Conservation (phyloP, 2,797 vertebrate genomes). For the Apogon talboti region DNA sequence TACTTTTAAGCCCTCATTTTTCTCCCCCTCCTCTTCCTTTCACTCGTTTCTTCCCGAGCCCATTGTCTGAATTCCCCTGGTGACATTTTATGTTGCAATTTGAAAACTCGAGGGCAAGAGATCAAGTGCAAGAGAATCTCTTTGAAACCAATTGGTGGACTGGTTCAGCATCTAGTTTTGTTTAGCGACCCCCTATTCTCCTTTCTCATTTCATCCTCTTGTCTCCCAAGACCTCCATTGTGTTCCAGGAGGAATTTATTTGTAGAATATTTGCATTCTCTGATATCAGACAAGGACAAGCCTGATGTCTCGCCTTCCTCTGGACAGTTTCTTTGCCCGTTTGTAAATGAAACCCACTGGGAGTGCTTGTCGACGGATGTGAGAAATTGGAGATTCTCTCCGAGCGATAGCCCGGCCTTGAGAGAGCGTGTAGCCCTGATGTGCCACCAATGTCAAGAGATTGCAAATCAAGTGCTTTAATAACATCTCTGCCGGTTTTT, state of each 20-base stretch:
- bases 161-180: slow-evolving; percentile 73
- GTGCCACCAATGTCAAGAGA: slow-evolving; percentile 77
- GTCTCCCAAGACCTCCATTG: slow-evolving; percentile 72
- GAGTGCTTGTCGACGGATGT: slow-evolving; percentile 74
- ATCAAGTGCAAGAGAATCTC: slow-evolving; percentile 87
- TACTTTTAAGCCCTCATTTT: slow-evolving; percentile 97
- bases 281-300: slow-evolving; percentile 80
- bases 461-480: slow-evolving; percentile 83
- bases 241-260: slow-evolving; percentile 79
- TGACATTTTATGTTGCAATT: slow-evolving; percentile 86
- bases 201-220: slow-evolving; percentile 74
- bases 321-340: slow-evolving; percentile 71
- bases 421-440: slow-evolving; percentile 57
- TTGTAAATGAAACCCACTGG: slow-evolving; percentile 83
- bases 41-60: slow-evolving; percentile 70
- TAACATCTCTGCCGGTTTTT: slow-evolving; percentile 75
- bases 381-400: slow-evolving; percentile 79
- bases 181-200: slow-evolving; percentile 59
- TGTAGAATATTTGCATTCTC: slow-evolving; percentile 83
- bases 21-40: slow-evolving; percentile 78
- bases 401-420: slow-evolving; percentile 65
- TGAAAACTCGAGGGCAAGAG: slow-evolving; percentile 86
- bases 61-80: slow-evolving; percentile 90
- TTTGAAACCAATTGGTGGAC: slow-evolving; percentile 79
- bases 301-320: slow-evolving; percentile 74